phyloP scores from a whole-genome alignment of 2,797 vertebrate genomes.

The Sebastes aleutianus region DNA sequence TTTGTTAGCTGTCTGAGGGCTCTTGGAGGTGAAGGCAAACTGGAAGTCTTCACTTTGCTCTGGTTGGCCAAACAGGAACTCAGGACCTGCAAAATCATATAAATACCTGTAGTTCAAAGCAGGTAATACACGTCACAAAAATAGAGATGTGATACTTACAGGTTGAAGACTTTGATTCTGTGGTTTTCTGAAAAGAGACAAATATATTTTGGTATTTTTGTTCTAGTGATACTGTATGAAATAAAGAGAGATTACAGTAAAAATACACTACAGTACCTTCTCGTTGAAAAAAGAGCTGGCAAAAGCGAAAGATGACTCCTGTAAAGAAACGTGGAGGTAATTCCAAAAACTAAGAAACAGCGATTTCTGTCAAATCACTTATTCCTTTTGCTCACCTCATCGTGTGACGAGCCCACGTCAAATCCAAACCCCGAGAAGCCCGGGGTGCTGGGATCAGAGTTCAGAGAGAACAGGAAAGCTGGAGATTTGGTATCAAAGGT shows the following conservation, averaged over 20 bases:
- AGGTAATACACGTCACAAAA: neutral
- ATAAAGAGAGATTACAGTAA: neutral
- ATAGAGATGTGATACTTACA: conserved; percentile 50
- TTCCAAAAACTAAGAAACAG: neutral
- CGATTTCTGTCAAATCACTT: neutral
- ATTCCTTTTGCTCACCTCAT: conserved; percentile 66
- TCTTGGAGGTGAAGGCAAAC: conserved; percentile 74
- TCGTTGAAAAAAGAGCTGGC: conserved; percentile 74
- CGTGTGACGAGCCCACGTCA: conserved; percentile 55
- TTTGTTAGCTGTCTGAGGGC: conserved; percentile 42
- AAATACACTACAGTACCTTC: conserved; percentile 67
- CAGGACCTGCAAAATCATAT: conserved; percentile 49
- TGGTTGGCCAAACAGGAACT: conserved; percentile 78
- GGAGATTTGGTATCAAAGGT: conserved; percentile 67
- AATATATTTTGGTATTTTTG: neutral
- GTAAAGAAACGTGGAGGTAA: conserved; percentile 38
- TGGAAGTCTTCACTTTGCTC: conserved; percentile 76
- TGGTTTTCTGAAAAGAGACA: conserved; percentile 68
- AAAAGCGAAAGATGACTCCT: conserved; percentile 79
- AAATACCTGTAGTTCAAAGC: neutral
- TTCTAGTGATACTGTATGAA: neutral
- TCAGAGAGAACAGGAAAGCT: conserved; percentile 75
- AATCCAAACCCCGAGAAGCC: conserved; percentile 79
- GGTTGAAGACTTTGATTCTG: conserved; percentile 67
- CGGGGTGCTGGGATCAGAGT: conserved; percentile 64